Conservation (phyloP, 92 coral and sea anemone species). For the Meandrina meandrites region DNA sequence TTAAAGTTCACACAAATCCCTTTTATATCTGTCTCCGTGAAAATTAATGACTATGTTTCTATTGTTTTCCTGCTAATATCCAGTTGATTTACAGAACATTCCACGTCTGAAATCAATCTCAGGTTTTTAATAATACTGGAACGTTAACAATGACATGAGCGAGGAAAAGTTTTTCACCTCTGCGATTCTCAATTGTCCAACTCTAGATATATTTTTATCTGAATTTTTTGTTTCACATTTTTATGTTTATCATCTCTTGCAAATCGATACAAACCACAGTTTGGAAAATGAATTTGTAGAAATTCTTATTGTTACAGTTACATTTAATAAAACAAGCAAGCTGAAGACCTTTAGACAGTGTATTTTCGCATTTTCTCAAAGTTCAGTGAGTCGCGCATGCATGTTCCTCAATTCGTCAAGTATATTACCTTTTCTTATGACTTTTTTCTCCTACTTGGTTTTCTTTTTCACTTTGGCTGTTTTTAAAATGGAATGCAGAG, state of each 20-base stretch:
- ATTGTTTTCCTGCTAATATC: background rate
- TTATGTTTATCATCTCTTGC: background rate
- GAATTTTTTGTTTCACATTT: background rate
- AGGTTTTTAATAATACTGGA: background rate
- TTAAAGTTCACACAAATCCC: conserved; percentile 27
- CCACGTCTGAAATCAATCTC: conserved; percentile 14
- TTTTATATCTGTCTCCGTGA: conserved; percentile 22
- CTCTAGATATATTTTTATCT: background rate
- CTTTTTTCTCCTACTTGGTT: background rate
- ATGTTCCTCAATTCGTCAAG: background rate
- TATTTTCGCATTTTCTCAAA: background rate
- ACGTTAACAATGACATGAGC: background rate
- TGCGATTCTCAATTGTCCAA: no score
- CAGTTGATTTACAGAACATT: background rate
- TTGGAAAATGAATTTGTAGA: background rate
- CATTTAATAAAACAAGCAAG: background rate
- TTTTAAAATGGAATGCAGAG: no score
- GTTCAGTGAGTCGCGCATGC: background rate
- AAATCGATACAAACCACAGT: background rate
- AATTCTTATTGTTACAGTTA: background rate
- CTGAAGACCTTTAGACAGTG: background rate
- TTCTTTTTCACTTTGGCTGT: background rate
- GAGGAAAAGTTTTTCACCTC: background rate
- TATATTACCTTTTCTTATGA: background rate
- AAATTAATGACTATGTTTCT: conserved; percentile 33